Evolutionary conservation across 2,888 invertebrate genomes (phyloP).

Genomic region (Pterostichus niger): DNA sequence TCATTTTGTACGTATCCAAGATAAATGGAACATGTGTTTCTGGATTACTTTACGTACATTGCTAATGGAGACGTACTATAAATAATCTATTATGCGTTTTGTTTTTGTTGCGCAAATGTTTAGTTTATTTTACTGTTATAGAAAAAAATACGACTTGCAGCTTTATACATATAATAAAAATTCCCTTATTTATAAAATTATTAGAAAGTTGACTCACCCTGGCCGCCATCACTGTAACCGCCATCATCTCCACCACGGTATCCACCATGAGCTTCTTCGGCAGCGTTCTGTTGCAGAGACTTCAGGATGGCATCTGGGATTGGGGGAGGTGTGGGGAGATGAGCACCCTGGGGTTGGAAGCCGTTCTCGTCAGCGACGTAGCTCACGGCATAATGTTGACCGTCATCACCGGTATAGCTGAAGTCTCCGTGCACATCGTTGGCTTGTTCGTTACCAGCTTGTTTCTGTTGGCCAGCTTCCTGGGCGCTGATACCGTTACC

Average conservation of each 20-base stretch:
- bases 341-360: slow-evolving; percentile 79
- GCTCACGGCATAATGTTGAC: slow-evolving; percentile 76
- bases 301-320: slow-evolving; percentile 81
- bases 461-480: slow-evolving; percentile 86
- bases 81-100: too few species aligned
- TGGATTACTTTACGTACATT: too few species aligned
- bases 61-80: too few species aligned
- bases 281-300: slow-evolving; percentile 77
- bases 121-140: too few species aligned
- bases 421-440: slow-evolving; percentile 78
- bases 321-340: slow-evolving; percentile 81
- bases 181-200: too few species aligned
- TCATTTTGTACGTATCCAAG: too few species aligned
- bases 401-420: slow-evolving; percentile 78
- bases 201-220: not conserved
- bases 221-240: slow-evolving; percentile 63
- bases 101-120: too few species aligned
- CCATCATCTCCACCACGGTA: slow-evolving; percentile 67
- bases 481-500: slow-evolving; percentile 88
- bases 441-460: slow-evolving; percentile 81
- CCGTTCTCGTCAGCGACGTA: slow-evolving; percentile 79
- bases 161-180: too few species aligned
- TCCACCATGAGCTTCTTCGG: slow-evolving; percentile 71
- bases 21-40: too few species aligned
- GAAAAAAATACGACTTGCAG: too few species aligned